phyloP scores from a whole-genome alignment of 1,140 invertebrate species.

The Drosophila serrata region DNA sequence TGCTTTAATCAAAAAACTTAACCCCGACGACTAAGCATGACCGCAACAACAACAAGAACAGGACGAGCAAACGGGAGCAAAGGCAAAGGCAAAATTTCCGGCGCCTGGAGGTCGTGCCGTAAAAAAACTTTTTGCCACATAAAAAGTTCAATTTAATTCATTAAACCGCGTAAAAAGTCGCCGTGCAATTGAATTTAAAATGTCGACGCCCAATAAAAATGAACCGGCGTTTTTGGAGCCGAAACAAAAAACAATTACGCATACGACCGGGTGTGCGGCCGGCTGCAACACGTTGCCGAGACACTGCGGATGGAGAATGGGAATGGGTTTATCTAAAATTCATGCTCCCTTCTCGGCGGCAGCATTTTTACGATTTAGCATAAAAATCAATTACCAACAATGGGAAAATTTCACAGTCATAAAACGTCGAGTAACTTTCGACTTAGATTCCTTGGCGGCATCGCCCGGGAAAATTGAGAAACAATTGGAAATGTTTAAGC shows the following conservation, averaged over 20 bases:
- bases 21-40: slow-evolving; percentile 44
- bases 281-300: slow-evolving; percentile 68
- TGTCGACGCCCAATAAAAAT: slow-evolving; percentile 79
- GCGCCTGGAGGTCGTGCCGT: slow-evolving; percentile 70
- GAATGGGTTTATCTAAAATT: slow-evolving; percentile 76
- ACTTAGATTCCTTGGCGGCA: slow-evolving; percentile 15
- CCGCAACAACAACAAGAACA: slow-evolving; percentile 17
- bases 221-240: slow-evolving; percentile 24
- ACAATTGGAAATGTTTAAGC: slow-evolving; percentile 73
- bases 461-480: slow-evolving; percentile 67
- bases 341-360: slow-evolving; percentile 39
- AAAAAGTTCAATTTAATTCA: slow-evolving; percentile 84
- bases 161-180: slow-evolving; percentile 76
- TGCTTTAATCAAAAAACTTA: slow-evolving; percentile 71
- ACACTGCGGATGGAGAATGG: slow-evolving; percentile 20
- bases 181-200: slow-evolving; percentile 79
- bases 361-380: slow-evolving; percentile 77
- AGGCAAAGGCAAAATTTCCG: slow-evolving; percentile 45
- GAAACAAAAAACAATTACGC: slow-evolving; percentile 73
- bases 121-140: slow-evolving; percentile 75
- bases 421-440: slow-evolving; percentile 72
- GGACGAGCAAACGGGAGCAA: neutral
- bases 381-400: slow-evolving; percentile 84
- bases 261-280: slow-evolving; percentile 64
- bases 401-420: slow-evolving; percentile 79